Evolutionary conservation across 2,113 vertebrate genomes (phyloP).

Genomic region (Cervus canadensis): DNA sequence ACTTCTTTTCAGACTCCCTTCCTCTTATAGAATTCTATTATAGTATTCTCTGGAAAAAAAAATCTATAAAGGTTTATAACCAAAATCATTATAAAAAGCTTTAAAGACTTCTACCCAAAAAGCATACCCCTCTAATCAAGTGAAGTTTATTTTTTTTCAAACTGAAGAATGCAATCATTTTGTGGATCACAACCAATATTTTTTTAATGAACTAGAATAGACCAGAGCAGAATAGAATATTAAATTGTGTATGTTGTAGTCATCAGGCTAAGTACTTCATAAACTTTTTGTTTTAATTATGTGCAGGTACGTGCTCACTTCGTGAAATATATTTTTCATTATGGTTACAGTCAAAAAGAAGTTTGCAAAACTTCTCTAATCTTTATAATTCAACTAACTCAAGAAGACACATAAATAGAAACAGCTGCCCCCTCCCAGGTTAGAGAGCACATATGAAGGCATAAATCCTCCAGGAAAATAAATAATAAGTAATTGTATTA

Average conservation of each 20-base stretch:
- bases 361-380: not conserved
- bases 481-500: not conserved
- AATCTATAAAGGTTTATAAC: not conserved
- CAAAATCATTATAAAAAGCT: not conserved
- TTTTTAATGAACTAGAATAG: not conserved
- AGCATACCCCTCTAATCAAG: not conserved
- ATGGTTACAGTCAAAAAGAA: not conserved
- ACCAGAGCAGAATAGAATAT: not conserved
- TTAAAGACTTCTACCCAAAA: not conserved
- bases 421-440: not conserved
- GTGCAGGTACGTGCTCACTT: not conserved
- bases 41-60: not conserved
- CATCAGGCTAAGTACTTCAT: not conserved
- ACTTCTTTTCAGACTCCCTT: not conserved
- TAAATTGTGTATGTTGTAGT: not conserved
- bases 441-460: not conserved
- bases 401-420: not conserved
- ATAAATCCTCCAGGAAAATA: conserved; percentile 3
- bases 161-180: not conserved
- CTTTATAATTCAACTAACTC: not conserved
- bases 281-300: not conserved
- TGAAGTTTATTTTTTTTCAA: not conserved
- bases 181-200: not conserved
- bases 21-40: not conserved
- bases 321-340: conserved; percentile 5